These are phyloP conservation scores for Nymphicus hollandicus DNA, from an alignment of 2,113 vertebrate genomes.

Conservation along the genomic window DNA sequence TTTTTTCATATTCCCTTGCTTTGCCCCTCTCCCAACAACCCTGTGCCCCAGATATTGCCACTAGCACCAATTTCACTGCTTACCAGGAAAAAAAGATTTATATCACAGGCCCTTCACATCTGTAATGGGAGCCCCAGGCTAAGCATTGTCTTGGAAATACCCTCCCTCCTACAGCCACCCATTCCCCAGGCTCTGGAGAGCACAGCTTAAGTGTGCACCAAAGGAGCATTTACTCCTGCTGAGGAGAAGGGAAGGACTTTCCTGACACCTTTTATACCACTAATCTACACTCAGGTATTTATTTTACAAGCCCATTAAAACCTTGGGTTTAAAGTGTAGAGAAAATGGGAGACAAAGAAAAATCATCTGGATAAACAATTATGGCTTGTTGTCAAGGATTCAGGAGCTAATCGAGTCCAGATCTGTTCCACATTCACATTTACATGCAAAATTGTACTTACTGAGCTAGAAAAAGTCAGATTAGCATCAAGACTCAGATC, in stretches of 20 bases:
- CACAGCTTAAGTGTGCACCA: background rate
- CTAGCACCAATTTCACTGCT: conserved; percentile 3
- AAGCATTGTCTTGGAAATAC: conserved; percentile 14
- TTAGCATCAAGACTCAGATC: conserved; percentile 3
- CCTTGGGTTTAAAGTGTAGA: background rate
- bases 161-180: background rate
- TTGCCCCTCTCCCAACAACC: background rate
- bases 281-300: background rate
- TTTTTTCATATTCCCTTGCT: conserved; percentile 9
- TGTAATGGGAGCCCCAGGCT: background rate
- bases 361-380: conserved; percentile 65
- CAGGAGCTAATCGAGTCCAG: conserved; percentile 55
- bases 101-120: background rate
- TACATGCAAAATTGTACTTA: conserved; percentile 43
- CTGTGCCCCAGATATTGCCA: background rate
- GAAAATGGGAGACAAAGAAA: conserved; percentile 37
- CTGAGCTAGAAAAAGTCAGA: conserved; percentile 18
- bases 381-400: conserved; percentile 47
- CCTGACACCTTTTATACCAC: background rate
- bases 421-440: conserved; percentile 45
- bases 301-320: conserved; percentile 32
- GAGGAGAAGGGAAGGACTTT: background rate
- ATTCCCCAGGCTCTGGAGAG: conserved; percentile 2
- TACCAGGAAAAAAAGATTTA: background rate
- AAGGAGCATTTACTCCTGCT: background rate